phyloP scores from a whole-genome alignment of 2,113 vertebrate species.

The Sorex araneus region DNA sequence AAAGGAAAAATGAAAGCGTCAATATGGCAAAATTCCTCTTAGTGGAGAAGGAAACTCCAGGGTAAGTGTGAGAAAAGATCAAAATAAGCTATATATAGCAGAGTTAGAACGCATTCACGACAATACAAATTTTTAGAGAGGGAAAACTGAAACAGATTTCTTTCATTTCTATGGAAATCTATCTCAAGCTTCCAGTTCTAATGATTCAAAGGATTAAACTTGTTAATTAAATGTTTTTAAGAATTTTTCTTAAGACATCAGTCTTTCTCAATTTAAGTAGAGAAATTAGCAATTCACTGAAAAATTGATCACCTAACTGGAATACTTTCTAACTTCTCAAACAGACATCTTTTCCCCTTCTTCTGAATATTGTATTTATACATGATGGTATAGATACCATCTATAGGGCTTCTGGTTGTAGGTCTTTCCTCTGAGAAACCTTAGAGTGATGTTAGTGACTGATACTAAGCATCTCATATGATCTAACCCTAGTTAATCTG shows the following conservation, averaged over 20 bases:
- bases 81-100: constrained; percentile 34
- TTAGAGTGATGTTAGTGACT: background rate
- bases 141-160: background rate
- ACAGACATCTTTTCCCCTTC: background rate
- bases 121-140: background rate
- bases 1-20: constrained; percentile 58
- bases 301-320: background rate
- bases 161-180: background rate
- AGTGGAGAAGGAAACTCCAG: constrained; percentile 41
- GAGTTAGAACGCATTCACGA: background rate
- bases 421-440: background rate
- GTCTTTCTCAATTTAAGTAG: constrained; percentile 30
- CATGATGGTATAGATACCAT: background rate
- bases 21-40: constrained; percentile 17
- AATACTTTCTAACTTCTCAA: background rate
- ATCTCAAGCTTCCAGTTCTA: background rate
- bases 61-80: background rate
- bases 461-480: background rate
- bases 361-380: background rate
- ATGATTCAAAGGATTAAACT: constrained; percentile 8
- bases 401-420: background rate
- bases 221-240: background rate
- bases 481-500: background rate
- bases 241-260: background rate
- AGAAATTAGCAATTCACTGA: background rate